Percentiles rank a stretch among this genome's conserved stretches.
phyloP scores from a whole-genome alignment of 2,113 vertebrate species.

The Eptesicus fuscus region DNA sequence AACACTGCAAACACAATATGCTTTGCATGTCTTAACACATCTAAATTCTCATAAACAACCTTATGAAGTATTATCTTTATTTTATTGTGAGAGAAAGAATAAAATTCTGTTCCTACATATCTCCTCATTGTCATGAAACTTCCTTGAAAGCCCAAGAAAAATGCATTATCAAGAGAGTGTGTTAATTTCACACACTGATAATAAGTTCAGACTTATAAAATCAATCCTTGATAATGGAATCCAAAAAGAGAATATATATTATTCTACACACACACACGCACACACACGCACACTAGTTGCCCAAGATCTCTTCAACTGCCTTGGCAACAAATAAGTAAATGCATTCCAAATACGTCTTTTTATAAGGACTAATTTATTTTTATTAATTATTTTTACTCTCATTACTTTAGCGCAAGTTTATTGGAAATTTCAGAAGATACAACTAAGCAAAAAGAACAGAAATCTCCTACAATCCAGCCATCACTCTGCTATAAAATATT shows the following conservation, averaged over 20 bases:
- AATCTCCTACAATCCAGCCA: background rate
- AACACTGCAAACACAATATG: too few relatives aligned
- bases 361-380: background rate
- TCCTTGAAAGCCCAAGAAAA: background rate
- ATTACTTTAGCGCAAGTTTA: background rate
- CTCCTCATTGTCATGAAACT: background rate
- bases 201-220: background rate
- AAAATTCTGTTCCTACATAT: background rate
- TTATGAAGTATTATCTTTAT: too few relatives aligned
- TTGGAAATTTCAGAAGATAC: background rate
- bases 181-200: background rate
- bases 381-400: background rate
- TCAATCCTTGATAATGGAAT: background rate
- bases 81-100: background rate
- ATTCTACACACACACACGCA: background rate
- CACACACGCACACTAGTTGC: background rate
- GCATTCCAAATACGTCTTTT: background rate
- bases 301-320: background rate
- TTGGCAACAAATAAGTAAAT: background rate
- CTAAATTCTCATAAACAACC: too few relatives aligned
- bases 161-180: background rate
- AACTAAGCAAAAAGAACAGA: background rate
- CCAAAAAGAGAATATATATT: background rate
- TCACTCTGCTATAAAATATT: background rate
- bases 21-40: too few relatives aligned